Conservation (phyloP, 2,113 vertebrate species). For the Sorex araneus region DNA sequence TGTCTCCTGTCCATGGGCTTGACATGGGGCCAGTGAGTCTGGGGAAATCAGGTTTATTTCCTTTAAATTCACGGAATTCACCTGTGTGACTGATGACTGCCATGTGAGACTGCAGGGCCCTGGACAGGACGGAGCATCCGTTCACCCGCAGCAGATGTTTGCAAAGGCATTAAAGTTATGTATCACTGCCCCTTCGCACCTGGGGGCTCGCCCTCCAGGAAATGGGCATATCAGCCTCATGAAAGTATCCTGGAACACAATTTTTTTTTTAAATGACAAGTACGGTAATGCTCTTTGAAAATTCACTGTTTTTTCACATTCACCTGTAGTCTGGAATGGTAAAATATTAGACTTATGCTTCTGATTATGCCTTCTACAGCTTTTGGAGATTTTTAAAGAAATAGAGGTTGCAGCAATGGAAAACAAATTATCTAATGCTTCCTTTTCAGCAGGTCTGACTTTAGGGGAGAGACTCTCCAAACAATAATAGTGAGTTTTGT, state of each 20-base stretch:
- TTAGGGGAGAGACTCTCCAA: too few species aligned
- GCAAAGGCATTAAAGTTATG: background rate
- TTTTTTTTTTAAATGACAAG: background rate
- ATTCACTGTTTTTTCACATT: constrained; percentile 12
- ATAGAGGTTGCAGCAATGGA: too few species aligned
- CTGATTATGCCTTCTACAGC: constrained; percentile 72
- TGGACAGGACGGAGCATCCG: too few species aligned
- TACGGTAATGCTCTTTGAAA: background rate
- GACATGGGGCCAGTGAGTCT: background rate
- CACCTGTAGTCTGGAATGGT: constrained; percentile 29
- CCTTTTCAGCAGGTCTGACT: too few species aligned
- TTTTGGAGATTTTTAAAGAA: constrained; percentile 74
- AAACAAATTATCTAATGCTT: too few species aligned
- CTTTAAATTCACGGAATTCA: background rate
- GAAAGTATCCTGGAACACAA: background rate
- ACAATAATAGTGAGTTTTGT: too few species aligned
- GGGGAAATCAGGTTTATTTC: background rate
- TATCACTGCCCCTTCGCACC: background rate
- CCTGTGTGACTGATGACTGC: too few species aligned
- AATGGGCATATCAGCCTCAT: background rate
- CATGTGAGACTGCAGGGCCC: background rate
- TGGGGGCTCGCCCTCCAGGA: background rate
- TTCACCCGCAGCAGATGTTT: background rate
- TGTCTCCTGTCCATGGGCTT: background rate
- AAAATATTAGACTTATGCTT: constrained; percentile 49